These are phyloP conservation scores for Gopherus evgoodei DNA, from an alignment of 2,113 vertebrate species.

Conservation along the genomic window DNA sequence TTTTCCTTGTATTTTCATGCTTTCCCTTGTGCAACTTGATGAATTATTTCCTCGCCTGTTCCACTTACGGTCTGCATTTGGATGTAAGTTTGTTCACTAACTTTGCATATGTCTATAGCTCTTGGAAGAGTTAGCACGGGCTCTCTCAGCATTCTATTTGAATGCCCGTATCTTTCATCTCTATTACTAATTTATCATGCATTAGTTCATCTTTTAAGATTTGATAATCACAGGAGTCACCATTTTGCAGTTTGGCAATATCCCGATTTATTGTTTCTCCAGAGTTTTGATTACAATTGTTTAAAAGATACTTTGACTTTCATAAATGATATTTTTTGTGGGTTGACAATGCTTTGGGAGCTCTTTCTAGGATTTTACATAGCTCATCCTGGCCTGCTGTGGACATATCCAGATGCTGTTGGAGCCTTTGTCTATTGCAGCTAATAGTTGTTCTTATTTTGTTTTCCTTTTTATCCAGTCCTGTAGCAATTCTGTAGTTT, in stretches of 20 bases:
- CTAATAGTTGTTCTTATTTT: neutral
- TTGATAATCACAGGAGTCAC: neutral
- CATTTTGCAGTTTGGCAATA: neutral
- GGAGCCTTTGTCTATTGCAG: neutral
- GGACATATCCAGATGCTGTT: neutral
- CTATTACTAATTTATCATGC: neutral
- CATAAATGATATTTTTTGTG: neutral
- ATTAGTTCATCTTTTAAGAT: neutral
- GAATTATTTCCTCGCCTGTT: neutral
- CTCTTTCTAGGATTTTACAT: neutral
- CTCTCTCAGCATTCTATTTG: neutral
- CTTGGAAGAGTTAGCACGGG: neutral
- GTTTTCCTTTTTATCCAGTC: neutral
- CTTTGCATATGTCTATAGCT: neutral
- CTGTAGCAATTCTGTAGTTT: neutral
- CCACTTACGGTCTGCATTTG: neutral
- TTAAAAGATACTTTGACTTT: neutral
- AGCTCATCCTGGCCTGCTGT: neutral
- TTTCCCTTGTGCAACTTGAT: too few species aligned
- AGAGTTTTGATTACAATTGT: neutral
- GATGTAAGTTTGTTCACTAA: neutral
- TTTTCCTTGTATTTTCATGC: too few species aligned
- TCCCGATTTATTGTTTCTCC: neutral
- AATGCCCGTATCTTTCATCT: neutral
- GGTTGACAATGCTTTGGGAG: neutral